These are phyloP conservation scores for Datnioides undecimradiatus DNA, from an alignment of 2,113 vertebrate genomes.

Conservation along the genomic window DNA sequence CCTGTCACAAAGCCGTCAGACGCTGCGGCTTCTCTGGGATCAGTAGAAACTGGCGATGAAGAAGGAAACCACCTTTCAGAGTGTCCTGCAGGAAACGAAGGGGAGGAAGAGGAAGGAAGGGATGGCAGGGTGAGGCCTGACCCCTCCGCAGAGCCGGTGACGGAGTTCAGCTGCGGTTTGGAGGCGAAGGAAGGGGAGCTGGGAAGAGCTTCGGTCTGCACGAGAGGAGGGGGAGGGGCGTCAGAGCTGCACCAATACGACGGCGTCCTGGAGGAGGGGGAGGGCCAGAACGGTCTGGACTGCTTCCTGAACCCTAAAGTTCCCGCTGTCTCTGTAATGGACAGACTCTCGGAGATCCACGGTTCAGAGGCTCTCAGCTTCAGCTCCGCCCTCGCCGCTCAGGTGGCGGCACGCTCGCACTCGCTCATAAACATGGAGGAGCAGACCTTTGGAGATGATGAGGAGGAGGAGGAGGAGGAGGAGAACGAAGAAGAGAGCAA, in stretches of 20 bases:
- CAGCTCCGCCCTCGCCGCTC: slow-evolving; percentile 91
- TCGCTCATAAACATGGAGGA: slow-evolving; percentile 91
- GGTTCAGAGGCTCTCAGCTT: slow-evolving; percentile 89
- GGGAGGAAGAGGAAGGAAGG: slow-evolving; percentile 73
- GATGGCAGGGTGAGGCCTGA: slow-evolving; percentile 41
- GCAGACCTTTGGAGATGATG: slow-evolving; percentile 94
- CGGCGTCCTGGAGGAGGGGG: slow-evolving; percentile 74
- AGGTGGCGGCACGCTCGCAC: slow-evolving; percentile 92
- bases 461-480: slow-evolving; percentile 74
- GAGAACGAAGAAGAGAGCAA: slow-evolving; percentile 39
- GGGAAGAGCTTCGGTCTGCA: slow-evolving; percentile 51
- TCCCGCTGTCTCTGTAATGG: slow-evolving; percentile 67
- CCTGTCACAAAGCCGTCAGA: slow-evolving; percentile 72
- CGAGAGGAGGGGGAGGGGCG: slow-evolving; percentile 77
- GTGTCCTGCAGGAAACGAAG: slow-evolving; percentile 48
- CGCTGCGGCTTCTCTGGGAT: slow-evolving; percentile 66
- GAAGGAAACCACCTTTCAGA: slow-evolving; percentile 81
- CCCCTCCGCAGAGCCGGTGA: slow-evolving; percentile 63
- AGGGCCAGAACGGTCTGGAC: slow-evolving; percentile 69
- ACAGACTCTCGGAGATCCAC: slow-evolving; percentile 90
- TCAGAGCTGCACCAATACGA: slow-evolving; percentile 84
- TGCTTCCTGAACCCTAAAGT: slow-evolving; percentile 66
- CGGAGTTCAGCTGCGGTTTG: slow-evolving; percentile 85
- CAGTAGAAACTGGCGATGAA: slow-evolving; percentile 59
- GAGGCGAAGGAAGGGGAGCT: slow-evolving; percentile 59